Base-by-base conservation (phyloP, 2,888 invertebrate species). In the Syrphus vitripennis region DNA sequence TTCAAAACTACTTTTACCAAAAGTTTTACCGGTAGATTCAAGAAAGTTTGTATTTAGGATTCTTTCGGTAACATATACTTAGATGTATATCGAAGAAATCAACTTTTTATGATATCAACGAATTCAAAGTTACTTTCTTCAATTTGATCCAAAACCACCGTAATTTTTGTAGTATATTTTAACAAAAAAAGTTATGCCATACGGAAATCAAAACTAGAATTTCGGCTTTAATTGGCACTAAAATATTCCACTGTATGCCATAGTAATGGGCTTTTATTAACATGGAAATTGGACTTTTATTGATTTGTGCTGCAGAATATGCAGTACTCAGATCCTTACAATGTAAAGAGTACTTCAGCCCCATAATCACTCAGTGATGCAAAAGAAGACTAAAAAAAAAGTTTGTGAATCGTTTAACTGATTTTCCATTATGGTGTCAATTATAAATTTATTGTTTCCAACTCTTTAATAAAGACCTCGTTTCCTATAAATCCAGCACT, bases 401-500 rank as follows among this genome's bases (percentile, higher is more conserved):
- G n/a, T n/a, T 48, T 65, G 16, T 55, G 65, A 50, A 67, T 72
- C 42, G 63, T 72, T 78, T 83, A 78, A 59, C 83, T 45, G 81
- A 70, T 76, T 84, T 65, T 71, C 57, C 83, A 76, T 75, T 71
- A 81, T 45, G 53, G 65, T 71, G 81, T 59, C 80, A 84, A 84
- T 84, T 75, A 75, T 42, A 76, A 81, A 21, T 59, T n/a, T 59
- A 37, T 83, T 74, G 55, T 61, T 83, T 84, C 50, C 78, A 69
- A 57, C 72, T 55, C 42, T 61, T 59, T 59, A 50, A 37, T 37
- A 31, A n/a, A 55, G 61, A 61, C 71, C 53, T 31, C 21, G 10
- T 61, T 37, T 21, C 34, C n/a, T 7, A 7, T 50, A 12, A 16
- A 14, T 50, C 1, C 16, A 29, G 59, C 14, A 21, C 34, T 59